Base-by-base conservation (phyloP, 2,113 vertebrate species). In the Bungarus multicinctus region DNA sequence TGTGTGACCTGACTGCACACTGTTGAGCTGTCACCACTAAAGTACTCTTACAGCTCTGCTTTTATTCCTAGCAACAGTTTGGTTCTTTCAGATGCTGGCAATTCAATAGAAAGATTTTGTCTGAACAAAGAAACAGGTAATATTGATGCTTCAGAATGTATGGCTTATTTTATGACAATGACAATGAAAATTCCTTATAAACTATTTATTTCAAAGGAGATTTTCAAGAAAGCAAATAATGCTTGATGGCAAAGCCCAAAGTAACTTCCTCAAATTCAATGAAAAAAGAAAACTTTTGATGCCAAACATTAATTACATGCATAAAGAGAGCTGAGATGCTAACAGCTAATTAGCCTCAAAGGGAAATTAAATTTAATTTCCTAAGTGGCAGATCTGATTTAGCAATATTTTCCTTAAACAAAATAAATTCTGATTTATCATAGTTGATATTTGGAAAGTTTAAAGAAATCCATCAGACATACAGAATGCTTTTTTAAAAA, bases 331-430 rank as follows among this genome's bases (percentile, higher is more conserved):
- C 94, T 54, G 90, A 97, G 97, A 97, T 97, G 85, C 91, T 97
- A 97, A 95, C 91, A 95, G 93, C 96, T 98, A 98, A 98, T 98
- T 98, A 98, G 90, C 92, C 97, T 96, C 96, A 96, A 96, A 97
- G 96, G 97, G 95, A 98, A 97, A 97, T 95, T 96, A 97, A 97
- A 96, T 95, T 88, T 96, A 91, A 95, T 96, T 97, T 97, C 93
- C 54, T 94, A 93, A 93, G 92, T 94, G 91, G 87, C 89, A 93
- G 90, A 94, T 97, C 94, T 81, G 97, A 93, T 96, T 93, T 97
- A 92, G 81, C 86, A 97, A 96, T 92, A 95, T 95, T 97, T 96
- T 94, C 95, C 94, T 96, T 93, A 94, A 95, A 92, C 27, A 95
- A 97, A 98, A 97, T 94, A 97, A 97, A 95, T 94, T 97, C 96